These are phyloP conservation scores for Eclectus roratus DNA, from an alignment of 2,113 vertebrate genomes.

Conservation along the genomic window DNA sequence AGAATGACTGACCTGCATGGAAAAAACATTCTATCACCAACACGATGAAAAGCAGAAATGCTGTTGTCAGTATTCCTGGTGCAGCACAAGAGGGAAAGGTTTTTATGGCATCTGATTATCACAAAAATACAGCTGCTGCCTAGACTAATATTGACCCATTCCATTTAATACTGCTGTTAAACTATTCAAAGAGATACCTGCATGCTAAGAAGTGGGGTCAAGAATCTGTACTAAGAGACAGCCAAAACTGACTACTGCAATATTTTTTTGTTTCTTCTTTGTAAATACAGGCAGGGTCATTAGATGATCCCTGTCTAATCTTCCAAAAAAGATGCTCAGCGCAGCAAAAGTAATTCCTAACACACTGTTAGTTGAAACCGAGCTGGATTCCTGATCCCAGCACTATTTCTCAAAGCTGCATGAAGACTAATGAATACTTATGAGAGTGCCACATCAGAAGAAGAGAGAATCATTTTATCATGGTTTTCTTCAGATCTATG, in stretches of 20 bases:
- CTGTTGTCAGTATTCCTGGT: neutral
- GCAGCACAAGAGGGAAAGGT: neutral
- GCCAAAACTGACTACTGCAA: neutral
- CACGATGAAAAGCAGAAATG: neutral
- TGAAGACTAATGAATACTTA: neutral
- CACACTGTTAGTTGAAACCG: neutral
- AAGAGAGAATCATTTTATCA: neutral
- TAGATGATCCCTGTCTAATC: neutral
- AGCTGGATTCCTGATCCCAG: constrained; percentile 54
- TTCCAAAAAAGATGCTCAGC: neutral
- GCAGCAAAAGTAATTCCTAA: neutral
- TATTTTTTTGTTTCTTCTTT: neutral
- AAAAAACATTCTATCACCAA: neutral
- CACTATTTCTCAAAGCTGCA: neutral
- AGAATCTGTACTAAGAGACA: neutral
- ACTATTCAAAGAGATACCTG: neutral
- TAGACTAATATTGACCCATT: constrained; percentile 16
- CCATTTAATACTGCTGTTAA: neutral
- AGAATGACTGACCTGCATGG: neutral
- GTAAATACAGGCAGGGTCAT: neutral
- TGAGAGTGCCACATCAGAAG: constrained; percentile 49
- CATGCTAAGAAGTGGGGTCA: neutral
- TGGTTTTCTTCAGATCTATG: neutral
- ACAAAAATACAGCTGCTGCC: constrained; percentile 2
- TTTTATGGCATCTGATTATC: neutral